Conservation (phyloP, 1,140 invertebrate genomes). For the Chironomus tepperi region DNA sequence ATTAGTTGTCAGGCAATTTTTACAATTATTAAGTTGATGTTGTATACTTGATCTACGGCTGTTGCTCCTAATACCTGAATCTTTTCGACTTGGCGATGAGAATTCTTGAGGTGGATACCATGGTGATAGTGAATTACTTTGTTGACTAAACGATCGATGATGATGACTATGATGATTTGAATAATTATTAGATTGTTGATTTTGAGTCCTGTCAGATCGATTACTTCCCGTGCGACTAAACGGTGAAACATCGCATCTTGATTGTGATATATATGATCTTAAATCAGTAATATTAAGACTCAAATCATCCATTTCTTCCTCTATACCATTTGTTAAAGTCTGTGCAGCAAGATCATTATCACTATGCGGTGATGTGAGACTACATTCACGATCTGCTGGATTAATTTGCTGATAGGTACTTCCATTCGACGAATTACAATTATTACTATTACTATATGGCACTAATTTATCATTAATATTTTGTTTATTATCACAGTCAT, state of each 20-base stretch:
- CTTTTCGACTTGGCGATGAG: constrained; percentile 62
- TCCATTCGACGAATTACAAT: not conserved
- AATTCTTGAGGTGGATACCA: constrained; percentile 1
- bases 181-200: constrained; percentile 9
- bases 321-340: not conserved
- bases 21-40: constrained; percentile 54
- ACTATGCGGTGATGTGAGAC: not conserved
- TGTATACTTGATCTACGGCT: constrained; percentile 76
- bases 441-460: constrained; percentile 3
- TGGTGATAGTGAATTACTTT: not conserved
- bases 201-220: constrained; percentile 38
- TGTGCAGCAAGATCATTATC: not conserved
- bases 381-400: not conserved
- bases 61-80: constrained; percentile 77
- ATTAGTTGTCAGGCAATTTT: constrained; percentile 63
- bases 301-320: constrained; percentile 31
- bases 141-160: not conserved
- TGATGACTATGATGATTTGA: constrained; percentile 17
- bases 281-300: constrained; percentile 52
- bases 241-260: constrained; percentile 54
- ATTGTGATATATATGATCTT: constrained; percentile 57
- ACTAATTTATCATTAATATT: not conserved
- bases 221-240: constrained; percentile 52
- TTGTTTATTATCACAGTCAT: not conserved
- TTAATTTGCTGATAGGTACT: not conserved